phyloP scores from a whole-genome alignment of 2,113 vertebrate species.

The Triplophysa dalaica region DNA sequence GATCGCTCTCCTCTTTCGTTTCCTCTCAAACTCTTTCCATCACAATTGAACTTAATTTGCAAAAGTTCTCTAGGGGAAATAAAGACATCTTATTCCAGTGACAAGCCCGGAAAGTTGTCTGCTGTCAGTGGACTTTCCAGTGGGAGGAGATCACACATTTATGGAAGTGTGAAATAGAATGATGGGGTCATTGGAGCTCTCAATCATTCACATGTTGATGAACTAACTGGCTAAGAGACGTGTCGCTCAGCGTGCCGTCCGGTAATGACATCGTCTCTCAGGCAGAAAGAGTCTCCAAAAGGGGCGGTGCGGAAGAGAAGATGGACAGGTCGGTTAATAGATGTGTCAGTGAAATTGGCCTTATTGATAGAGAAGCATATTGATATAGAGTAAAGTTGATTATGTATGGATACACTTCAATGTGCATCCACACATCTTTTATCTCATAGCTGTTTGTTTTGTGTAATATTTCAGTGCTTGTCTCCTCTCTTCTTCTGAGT shows the following conservation, averaged over 20 bases:
- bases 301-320: not conserved
- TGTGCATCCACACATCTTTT: not conserved
- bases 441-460: not conserved
- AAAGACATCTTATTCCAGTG: conserved; percentile 8
- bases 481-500: not conserved
- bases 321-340: conserved; percentile 35
- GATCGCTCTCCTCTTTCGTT: no score
- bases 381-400: not conserved
- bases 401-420: conserved; percentile 2
- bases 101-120: conserved; percentile 14
- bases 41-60: not conserved
- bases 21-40: conserved; percentile 10
- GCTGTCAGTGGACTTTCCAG: not conserved
- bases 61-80: conserved; percentile 2
- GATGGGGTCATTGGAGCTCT: conserved; percentile 34
- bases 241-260: conserved; percentile 14
- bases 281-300: not conserved
- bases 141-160: conserved; percentile 23
- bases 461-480: not conserved
- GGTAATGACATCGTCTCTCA: conserved; percentile 41
- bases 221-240: conserved; percentile 12
- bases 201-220: conserved; percentile 19
- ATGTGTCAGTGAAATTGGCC: conserved; percentile 14
- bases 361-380: not conserved
- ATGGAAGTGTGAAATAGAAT: conserved; percentile 24